Conservation (phyloP, 2,888 invertebrate genomes). For the Harpalus rufipes region DNA sequence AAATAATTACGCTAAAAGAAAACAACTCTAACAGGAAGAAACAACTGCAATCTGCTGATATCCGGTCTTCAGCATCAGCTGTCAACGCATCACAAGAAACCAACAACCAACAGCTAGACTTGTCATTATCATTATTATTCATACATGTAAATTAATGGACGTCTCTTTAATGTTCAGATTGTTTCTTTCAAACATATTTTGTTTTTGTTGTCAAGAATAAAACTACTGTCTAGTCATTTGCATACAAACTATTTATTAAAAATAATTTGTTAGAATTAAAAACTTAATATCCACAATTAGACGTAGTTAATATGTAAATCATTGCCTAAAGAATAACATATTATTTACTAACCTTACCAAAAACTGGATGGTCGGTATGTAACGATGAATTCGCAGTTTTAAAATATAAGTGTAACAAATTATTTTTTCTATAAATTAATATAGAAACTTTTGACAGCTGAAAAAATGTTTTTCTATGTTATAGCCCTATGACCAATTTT, state of each 20-base stretch:
- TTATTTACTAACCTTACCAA: background rate
- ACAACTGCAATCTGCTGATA: constrained; percentile 32
- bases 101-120: background rate
- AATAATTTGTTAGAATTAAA: background rate
- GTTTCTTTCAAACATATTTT: background rate
- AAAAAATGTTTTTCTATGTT: too few species aligned
- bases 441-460: too few species aligned
- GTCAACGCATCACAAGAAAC: constrained; percentile 22
- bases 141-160: constrained; percentile 39
- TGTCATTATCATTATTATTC: constrained; percentile 46
- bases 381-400: too few species aligned
- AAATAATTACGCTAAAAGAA: constrained; percentile 3
- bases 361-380: too few species aligned
- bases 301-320: background rate
- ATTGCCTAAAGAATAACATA: background rate
- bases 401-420: too few species aligned
- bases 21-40: constrained; percentile 20
- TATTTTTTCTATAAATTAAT: too few species aligned
- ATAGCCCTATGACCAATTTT: too few species aligned
- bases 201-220: constrained; percentile 4
- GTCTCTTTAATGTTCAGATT: constrained; percentile 29
- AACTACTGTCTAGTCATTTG: constrained; percentile 13
- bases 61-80: constrained; percentile 29
- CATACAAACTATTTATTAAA: constrained; percentile 16
- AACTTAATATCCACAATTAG: background rate